Evolutionary conservation across 2,113 vertebrate genomes (phyloP), one percentile per base, ranked within the genome.

Genomic region (Laticauda colubrina): DNA sequence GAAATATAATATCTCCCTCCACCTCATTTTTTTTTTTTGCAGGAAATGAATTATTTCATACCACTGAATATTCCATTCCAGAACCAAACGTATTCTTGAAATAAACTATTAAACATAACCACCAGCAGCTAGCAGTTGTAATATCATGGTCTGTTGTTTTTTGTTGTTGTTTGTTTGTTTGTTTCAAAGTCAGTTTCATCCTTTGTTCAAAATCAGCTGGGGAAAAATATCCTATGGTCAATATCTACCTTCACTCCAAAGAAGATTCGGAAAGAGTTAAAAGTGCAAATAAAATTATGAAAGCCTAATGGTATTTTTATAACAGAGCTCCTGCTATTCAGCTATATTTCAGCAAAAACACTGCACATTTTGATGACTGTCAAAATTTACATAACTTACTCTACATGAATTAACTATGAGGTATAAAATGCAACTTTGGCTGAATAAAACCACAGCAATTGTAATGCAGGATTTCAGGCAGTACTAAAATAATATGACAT

Each of bases 371-470:
- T 97, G 96, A 98, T 97, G 97, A 97, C 96, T 98, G 96, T 97
- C 97, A 98, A 96, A 97, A 98, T 98, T 98, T 97, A 97, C 96
- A 97, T 97, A 98, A 98, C 96, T 98, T 97, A 96, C 96, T 97
- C 95, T 95, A 95, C 96, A 97, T 97, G 97, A 97, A 98, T 98
- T 98, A 98, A 97, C 96, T 97, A 97, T 96, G 97, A 97, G 95
- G 95, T 97, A 98, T 97, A 97, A 97, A 97, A 97, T 96, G 96
- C 96, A 97, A 97, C 96, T 97, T 97, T 96, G 96, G 97, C 97
- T 97, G 96, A 96, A 97, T 96, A 95, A 95, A 97, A 94, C 95
- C 92, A 93, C 85, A 95, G 93, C 91, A 94, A 96, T 93, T 95
- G 95, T 96, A 96, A 96, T 93, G 93, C 96, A 95, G 95, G 90